Percentiles rank a stretch among this genome's conserved stretches.
phyloP scores from a whole-genome alignment of 2,888 invertebrate genomes.

The Lasioglossum vierecki region DNA sequence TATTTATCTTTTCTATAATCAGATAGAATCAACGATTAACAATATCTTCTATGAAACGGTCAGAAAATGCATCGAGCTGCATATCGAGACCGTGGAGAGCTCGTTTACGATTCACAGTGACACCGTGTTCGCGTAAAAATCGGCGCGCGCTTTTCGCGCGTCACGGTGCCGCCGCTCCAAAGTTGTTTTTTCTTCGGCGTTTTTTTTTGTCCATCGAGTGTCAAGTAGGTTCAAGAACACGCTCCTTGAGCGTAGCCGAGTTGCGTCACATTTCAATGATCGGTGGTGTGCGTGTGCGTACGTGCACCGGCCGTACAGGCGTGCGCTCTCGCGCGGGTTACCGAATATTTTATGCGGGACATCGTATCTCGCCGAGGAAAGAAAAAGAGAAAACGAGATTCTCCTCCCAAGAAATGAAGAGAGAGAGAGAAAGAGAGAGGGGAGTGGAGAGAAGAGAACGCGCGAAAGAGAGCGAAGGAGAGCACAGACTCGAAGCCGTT shows the following conservation, averaged over 20 bases:
- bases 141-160: not conserved
- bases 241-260: slow-evolving; percentile 32
- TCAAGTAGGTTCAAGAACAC: slow-evolving; percentile 56
- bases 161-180: slow-evolving; percentile 6
- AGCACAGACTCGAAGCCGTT: slow-evolving; percentile 23
- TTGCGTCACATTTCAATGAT: slow-evolving; percentile 65
- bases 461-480: slow-evolving; percentile 17
- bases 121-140: slow-evolving; percentile 13
- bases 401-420: slow-evolving; percentile 22
- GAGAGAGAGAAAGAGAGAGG: slow-evolving; percentile 16
- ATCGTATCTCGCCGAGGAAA: slow-evolving; percentile 34
- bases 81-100: not conserved
- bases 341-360: slow-evolving; percentile 56
- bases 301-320: not conserved
- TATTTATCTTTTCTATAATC: not conserved
- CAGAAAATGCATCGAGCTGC: not conserved
- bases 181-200: slow-evolving; percentile 14
- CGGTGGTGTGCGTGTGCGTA: slow-evolving; percentile 11
- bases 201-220: slow-evolving; percentile 23
- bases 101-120: slow-evolving; percentile 12
- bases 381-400: slow-evolving; percentile 32
- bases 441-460: slow-evolving; percentile 18
- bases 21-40: not conserved
- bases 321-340: slow-evolving; percentile 16
- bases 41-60: not conserved